Evolutionary conservation across 2,888 invertebrate genomes (phyloP).

Genomic region (Nesidiocoris tenuis): DNA sequence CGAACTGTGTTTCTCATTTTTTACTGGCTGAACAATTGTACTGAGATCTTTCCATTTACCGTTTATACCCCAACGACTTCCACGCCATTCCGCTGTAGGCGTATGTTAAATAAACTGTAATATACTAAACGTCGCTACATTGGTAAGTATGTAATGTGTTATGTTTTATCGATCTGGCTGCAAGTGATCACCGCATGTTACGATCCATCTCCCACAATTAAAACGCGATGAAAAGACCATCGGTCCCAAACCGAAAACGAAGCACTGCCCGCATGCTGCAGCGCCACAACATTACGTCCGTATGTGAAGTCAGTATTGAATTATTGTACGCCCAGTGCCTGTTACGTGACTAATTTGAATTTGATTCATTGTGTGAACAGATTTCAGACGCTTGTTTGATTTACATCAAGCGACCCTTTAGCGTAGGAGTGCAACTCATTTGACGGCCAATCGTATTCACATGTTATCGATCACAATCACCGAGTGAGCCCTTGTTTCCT

Average conservation of each 20-base stretch:
- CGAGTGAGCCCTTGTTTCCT: too few relatives aligned
- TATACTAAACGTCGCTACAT: too few relatives aligned
- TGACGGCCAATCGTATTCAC: too few relatives aligned
- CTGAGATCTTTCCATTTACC: too few relatives aligned
- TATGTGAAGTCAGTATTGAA: not conserved
- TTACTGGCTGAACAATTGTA: too few relatives aligned
- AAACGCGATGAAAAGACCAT: not conserved
- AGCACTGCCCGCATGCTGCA: not conserved
- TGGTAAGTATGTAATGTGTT: too few relatives aligned
- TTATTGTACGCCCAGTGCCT: not conserved
- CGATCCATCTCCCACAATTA: not conserved
- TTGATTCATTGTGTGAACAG: not conserved
- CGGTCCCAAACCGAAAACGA: not conserved
- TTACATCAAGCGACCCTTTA: not conserved
- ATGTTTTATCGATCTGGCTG: too few relatives aligned
- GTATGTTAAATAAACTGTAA: too few relatives aligned
- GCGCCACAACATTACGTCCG: not conserved
- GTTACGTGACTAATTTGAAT: not conserved
- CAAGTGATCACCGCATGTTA: not conserved
- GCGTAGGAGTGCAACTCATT: not conserved
- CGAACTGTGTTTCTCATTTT: too few relatives aligned
- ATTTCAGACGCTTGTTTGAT: not conserved
- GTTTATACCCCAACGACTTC: too few relatives aligned
- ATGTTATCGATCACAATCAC: too few relatives aligned
- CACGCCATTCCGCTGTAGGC: too few relatives aligned